These are phyloP conservation scores for Centropristis striata DNA, from an alignment of 2,113 vertebrate genomes.

Conservation along the genomic window DNA sequence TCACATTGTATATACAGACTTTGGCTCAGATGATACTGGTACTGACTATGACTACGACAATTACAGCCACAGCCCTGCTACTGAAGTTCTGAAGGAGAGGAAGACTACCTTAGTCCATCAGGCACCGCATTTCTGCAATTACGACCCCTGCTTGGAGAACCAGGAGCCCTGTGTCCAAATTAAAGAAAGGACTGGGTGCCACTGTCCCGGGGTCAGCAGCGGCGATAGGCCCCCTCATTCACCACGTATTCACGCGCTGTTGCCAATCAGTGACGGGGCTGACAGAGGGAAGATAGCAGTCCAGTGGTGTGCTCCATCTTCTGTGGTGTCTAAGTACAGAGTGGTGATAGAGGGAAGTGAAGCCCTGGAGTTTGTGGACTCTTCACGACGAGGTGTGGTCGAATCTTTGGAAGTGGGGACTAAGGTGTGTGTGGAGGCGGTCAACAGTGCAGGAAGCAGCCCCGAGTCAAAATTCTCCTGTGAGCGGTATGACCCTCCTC, in stretches of 20 bases:
- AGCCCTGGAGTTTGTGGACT: slow-evolving; percentile 35
- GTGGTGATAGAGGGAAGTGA: slow-evolving; percentile 64
- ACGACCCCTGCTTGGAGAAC: slow-evolving; percentile 76
- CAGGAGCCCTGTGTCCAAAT: slow-evolving; percentile 72
- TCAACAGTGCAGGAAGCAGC: slow-evolving; percentile 79
- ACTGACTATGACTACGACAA: neutral
- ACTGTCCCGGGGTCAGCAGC: slow-evolving; percentile 82
- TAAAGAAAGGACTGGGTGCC: slow-evolving; percentile 54
- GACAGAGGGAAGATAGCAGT: slow-evolving; percentile 66
- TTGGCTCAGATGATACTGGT: neutral
- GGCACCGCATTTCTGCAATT: slow-evolving; percentile 47
- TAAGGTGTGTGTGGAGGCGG: slow-evolving; percentile 82
- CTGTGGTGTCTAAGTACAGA: slow-evolving; percentile 76
- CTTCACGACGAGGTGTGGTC: slow-evolving; percentile 54
- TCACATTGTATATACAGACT: slow-evolving; percentile 20
- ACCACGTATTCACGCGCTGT: slow-evolving; percentile 70
- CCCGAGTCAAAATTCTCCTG: slow-evolving; percentile 71
- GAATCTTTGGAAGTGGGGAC: slow-evolving; percentile 70
- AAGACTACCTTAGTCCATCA: neutral
- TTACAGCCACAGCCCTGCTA: neutral
- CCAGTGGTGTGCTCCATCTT: slow-evolving; percentile 85
- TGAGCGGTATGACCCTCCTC: slow-evolving; percentile 40
- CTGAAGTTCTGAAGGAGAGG: neutral
- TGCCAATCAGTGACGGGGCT: slow-evolving; percentile 33
- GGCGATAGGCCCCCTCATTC: slow-evolving; percentile 45